Evolutionary conservation across 1,140 invertebrate genomes (phyloP), one percentile per base, ranked within the genome.

Genomic region (Drosophila mayri): DNA sequence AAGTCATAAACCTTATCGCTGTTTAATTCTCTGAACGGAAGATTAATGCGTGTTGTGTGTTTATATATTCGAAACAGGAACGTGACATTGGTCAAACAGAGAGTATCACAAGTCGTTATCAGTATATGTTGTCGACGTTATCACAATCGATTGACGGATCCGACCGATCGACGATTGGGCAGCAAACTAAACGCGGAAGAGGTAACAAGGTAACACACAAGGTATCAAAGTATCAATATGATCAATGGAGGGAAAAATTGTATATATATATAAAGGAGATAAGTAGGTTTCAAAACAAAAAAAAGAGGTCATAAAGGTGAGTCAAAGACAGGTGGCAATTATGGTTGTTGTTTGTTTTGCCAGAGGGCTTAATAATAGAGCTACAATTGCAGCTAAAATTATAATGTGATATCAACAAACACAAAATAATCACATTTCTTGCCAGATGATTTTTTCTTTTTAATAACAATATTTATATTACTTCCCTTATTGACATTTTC

Each of bases 31-130:
- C 57, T 66, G 14, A 5, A 11, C 32, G 57, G 22, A 47, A 46
- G 38, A 40, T 35, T 55, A 62, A 20, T 47, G 32, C 30, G 16
- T 65, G n/a, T 62, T 22, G 16, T 65, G n/a, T 62, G 10, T 61
- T 12, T 38, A 18, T 64, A 9, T 61, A 9, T 28, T 64, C 10
- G 32, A 11, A 66, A 43, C 28, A 66, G 62, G 66, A 70, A 70
- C 63, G 66, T 70, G 66, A 70, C 66, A 70, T 70, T 70, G 66
- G 16, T 66, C 32, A 38, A 66, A 66, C 43, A n/a, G 30, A 14
- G 43, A 30, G 30, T 66, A 40, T 52, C 25, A 25, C 25, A 4
- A 22, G 11, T 47, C 16, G 18, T 22, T 50, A 32, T 60, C 35
- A 40, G 12, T 16, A 7, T 16, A 3, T 11, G 50, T 16, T 20